Base-by-base conservation (phyloP, 2,113 vertebrate species). In the Chloropsis hardwickii region DNA sequence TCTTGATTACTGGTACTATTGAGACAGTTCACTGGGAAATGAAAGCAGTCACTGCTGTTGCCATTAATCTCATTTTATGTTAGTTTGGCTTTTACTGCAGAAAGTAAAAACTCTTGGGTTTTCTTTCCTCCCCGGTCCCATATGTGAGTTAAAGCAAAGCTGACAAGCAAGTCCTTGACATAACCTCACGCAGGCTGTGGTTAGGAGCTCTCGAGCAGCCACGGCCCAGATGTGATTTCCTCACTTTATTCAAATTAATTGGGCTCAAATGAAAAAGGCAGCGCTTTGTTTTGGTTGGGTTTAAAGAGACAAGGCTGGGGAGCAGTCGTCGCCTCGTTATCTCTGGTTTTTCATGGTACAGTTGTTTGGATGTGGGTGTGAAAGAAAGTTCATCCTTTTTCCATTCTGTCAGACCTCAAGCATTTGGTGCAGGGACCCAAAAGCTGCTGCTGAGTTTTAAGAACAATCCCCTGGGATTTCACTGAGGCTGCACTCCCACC, bases 31-130 rank as follows among this genome's bases (percentile, higher is more conserved):
- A 93, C 76, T 90, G 88, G 94, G 88, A 97, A 94, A 90, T 84
- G 76, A 96, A 96, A 83, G 94, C 81, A 94, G 79, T 96, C 58
- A 85, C 86, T 88, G 88, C 86, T 80, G 67, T 91, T 95, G 81
- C 69, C 78, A 93, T 71, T 96, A 94, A 97, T 95, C 81, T 92
- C 72, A 74, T 78, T 91, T 97, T 92, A 96, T 93, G 93, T 94
- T 95, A 81, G 81, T 81, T 97, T 95, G 85, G 91, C 93, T 95
- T 97, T 97, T 92, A 84, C 54, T 88, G 83, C 57, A 92, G 56
- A 86, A 95, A 96, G 85, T 91, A 88, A 97, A 95, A 93, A 93
- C 87, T 91, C 86, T 42, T 37, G 80, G 74, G 81, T 86, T 96
- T 96, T 91, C 93, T 89, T 95, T 77, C 82, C 31, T 93, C 47